Evolutionary conservation across 2,113 vertebrate genomes (phyloP).

Genomic region (Eonycteris spelaea): DNA sequence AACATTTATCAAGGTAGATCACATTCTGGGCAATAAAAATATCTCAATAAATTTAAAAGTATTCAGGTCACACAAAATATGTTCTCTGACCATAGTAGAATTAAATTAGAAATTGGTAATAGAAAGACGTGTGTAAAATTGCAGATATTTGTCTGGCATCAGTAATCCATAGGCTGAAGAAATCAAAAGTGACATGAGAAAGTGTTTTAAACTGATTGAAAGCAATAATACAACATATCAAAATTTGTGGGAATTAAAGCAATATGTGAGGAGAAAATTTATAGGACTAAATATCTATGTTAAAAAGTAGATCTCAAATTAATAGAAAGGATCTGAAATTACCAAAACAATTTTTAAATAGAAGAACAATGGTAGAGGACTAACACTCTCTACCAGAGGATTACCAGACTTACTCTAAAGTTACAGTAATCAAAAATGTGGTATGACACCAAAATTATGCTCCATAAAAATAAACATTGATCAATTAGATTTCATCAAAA

Average conservation of each 20-base stretch:
- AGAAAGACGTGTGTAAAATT: background rate
- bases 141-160: background rate
- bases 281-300: background rate
- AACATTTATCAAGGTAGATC: background rate
- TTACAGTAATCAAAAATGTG: background rate
- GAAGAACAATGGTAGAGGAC: background rate
- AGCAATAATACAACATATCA: background rate
- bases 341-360: background rate
- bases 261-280: background rate
- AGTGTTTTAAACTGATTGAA: slow-evolving; percentile 1
- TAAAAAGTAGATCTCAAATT: background rate
- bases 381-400: background rate
- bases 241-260: background rate
- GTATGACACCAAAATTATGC: background rate
- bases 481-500: background rate
- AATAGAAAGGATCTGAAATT: background rate
- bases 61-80: background rate
- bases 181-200: background rate
- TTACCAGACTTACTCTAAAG: background rate
- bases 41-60: background rate
- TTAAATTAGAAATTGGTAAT: slow-evolving; percentile 34
- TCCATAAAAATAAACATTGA: background rate
- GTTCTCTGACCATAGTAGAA: background rate
- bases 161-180: background rate
- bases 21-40: background rate